Conservation (phyloP, 2,888 invertebrate species). For the Agapetus fuscipes region DNA sequence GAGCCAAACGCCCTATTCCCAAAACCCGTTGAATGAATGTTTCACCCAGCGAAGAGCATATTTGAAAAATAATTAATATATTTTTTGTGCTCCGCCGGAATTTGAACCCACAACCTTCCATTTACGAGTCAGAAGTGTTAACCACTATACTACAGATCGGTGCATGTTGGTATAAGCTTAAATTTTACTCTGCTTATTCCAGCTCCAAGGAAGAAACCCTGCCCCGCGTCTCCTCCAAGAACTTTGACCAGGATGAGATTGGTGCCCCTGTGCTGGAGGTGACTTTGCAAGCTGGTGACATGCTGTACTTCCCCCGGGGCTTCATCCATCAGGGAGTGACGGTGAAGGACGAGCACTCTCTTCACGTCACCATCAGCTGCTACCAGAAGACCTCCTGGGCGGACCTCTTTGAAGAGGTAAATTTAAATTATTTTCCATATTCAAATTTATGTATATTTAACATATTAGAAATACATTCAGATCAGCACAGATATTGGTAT, state of each 20-base stretch:
- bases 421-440: not conserved
- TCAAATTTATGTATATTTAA: too few species aligned
- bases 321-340: conserved; percentile 80
- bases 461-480: not conserved
- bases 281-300: conserved; percentile 73
- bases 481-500: not conserved
- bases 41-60: too few species aligned
- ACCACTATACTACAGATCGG: too few species aligned
- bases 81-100: too few species aligned
- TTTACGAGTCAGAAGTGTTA: too few species aligned
- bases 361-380: conserved; percentile 90
- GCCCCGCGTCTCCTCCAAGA: conserved; percentile 74
- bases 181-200: too few species aligned
- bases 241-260: conserved; percentile 64
- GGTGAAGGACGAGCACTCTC: conserved; percentile 69
- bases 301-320: conserved; percentile 89
- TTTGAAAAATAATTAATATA: too few species aligned
- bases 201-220: conserved; percentile 53
- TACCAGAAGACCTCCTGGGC: conserved; percentile 87
- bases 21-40: not conserved
- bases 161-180: too few species aligned
- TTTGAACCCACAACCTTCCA: too few species aligned
- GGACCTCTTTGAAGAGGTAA: conserved; percentile 72
- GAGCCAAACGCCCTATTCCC: not conserved
- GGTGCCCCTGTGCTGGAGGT: conserved; percentile 72